Conservation (phyloP, 2,888 invertebrate genomes). For the Cremastinae sp. region DNA sequence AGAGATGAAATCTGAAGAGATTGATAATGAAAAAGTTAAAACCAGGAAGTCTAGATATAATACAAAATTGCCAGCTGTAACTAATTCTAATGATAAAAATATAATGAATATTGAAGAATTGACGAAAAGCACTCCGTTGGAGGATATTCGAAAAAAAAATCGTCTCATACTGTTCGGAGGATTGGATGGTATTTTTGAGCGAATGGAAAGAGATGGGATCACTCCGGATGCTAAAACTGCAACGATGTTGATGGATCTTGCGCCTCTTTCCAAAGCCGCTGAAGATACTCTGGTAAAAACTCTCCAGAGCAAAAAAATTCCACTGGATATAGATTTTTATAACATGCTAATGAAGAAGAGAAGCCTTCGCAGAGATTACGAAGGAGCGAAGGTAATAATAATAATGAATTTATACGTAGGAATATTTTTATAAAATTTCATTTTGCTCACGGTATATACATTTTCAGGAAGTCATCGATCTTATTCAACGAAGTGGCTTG, state of each 20-base stretch:
- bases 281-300: conserved; percentile 86
- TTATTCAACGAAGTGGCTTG: conserved; percentile 81
- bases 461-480: conserved; percentile 79
- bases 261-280: conserved; percentile 84
- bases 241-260: conserved; percentile 87
- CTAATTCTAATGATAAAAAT: conserved; percentile 8
- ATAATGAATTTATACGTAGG: too few relatives aligned
- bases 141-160: conserved; percentile 81
- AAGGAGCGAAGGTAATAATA: conserved; percentile 84
- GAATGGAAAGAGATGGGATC: conserved; percentile 86
- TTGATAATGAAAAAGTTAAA: neutral
- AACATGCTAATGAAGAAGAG: conserved; percentile 93
- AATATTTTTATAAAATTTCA: conserved; percentile 61
- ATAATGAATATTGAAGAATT: neutral
- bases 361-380: conserved; percentile 86
- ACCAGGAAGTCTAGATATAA: neutral
- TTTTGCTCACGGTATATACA: neutral
- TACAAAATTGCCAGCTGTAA: conserved; percentile 30
- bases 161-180: conserved; percentile 91
- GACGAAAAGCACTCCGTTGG: conserved; percentile 46
- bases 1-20: conserved; percentile 80
- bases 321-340: conserved; percentile 90
- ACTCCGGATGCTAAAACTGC: conserved; percentile 90
- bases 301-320: conserved; percentile 83
- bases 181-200: conserved; percentile 86